These are phyloP conservation scores for Siniperca undulata DNA, from an alignment of 2,797 vertebrate species.

Conservation along the genomic window DNA sequence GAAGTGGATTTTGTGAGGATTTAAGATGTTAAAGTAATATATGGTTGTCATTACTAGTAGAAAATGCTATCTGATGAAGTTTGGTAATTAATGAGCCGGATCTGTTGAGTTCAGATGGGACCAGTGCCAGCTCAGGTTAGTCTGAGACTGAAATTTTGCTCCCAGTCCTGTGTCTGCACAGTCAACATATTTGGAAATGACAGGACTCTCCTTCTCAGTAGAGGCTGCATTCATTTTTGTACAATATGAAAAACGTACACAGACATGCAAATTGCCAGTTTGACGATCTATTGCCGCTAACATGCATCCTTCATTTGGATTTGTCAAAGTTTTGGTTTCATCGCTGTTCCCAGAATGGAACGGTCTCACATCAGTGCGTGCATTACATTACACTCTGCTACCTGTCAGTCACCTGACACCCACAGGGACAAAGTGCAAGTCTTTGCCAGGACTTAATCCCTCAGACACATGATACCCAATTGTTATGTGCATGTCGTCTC, in stretches of 20 bases:
- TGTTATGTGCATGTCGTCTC: not conserved
- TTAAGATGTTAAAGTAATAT: not conserved
- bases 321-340: constrained; percentile 43
- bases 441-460: constrained; percentile 39
- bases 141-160: not conserved
- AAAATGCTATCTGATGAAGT: constrained; percentile 8
- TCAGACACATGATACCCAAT: constrained; percentile 39
- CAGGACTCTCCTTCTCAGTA: not conserved
- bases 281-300: constrained; percentile 41
- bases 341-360: constrained; percentile 38
- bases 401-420: constrained; percentile 58
- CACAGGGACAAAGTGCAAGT: not conserved
- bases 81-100: constrained; percentile 7
- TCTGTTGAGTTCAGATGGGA: not conserved
- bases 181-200: constrained; percentile 33
- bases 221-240: constrained; percentile 28
- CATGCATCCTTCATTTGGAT: constrained; percentile 40
- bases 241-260: constrained; percentile 28
- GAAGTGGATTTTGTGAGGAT: not conserved
- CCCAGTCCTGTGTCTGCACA: constrained; percentile 5
- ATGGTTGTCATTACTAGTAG: not conserved
- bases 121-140: not conserved
- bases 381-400: constrained; percentile 43
- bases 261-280: constrained; percentile 25
- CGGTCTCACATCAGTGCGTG: constrained; percentile 52